A percentile compares a stretch with the other conserved stretches of the same genome.
These are phyloP conservation scores for Rhopalosiphum padi DNA, from an alignment of 1,140 invertebrate genomes.

Conservation along the genomic window DNA sequence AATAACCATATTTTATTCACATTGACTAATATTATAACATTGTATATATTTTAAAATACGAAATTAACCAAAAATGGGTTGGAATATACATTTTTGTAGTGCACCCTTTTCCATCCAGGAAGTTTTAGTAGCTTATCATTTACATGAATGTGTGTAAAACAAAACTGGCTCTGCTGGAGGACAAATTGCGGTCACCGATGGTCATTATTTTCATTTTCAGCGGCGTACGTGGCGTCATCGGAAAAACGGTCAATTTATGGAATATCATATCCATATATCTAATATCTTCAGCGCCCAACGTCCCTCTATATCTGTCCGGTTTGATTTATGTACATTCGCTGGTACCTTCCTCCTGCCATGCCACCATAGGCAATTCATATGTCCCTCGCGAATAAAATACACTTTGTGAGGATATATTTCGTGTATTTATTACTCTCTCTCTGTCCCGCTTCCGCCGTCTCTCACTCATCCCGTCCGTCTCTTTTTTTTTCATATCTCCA, in stretches of 20 bases:
- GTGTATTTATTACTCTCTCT: conserved; percentile 42
- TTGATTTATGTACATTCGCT: conserved; percentile 43
- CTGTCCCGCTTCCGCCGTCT: not conserved
- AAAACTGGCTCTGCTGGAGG: conserved; percentile 34
- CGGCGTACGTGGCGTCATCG: conserved; percentile 46
- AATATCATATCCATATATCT: conserved; percentile 53
- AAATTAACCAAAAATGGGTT: not conserved
- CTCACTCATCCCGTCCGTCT: not conserved
- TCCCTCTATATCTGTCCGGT: conserved; percentile 40
- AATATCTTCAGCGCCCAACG: conserved; percentile 45
- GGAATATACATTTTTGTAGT: not conserved
- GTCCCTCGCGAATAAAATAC: conserved; percentile 53
- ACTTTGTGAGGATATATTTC: conserved; percentile 53
- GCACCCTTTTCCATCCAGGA: not conserved
- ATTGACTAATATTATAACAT: not conserved
- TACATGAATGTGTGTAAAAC: conserved; percentile 32
- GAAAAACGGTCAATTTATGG: conserved; percentile 56
- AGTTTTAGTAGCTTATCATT: conserved; percentile 7
- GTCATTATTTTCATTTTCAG: conserved; percentile 55
- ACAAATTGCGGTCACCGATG: conserved; percentile 55
- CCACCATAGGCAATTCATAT: conserved; percentile 41
- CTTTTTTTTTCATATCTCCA: not conserved
- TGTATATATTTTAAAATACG: not conserved
- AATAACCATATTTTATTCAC: not conserved
- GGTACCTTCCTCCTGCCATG: not conserved